These are phyloP conservation scores for Bostrychus sinensis DNA, from an alignment of 2,113 vertebrate genomes.

Conservation along the genomic window DNA sequence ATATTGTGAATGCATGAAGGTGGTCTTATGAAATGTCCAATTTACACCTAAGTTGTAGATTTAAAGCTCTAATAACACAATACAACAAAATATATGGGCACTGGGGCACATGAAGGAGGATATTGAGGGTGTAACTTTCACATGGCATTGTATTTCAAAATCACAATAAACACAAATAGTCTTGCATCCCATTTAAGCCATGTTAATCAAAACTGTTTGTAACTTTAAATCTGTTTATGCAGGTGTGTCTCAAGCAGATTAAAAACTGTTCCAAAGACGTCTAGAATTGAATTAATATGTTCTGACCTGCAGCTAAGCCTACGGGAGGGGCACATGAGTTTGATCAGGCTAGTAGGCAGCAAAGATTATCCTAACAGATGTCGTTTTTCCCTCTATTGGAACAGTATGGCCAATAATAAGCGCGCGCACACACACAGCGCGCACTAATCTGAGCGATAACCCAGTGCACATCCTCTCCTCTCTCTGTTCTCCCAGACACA, in stretches of 20 bases:
- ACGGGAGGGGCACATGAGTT: slow-evolving; percentile 59
- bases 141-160: not conserved
- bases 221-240: not conserved
- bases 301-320: slow-evolving; percentile 54
- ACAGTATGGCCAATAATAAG: slow-evolving; percentile 74
- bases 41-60: not conserved
- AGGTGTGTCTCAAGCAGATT: slow-evolving; percentile 23
- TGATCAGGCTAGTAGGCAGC: slow-evolving; percentile 66
- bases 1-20: no score
- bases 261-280: slow-evolving; percentile 21
- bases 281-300: slow-evolving; percentile 42
- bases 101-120: not conserved
- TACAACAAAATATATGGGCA: not conserved
- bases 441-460: slow-evolving; percentile 57
- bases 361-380: slow-evolving; percentile 76
- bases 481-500: slow-evolving; percentile 43
- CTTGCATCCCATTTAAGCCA: not conserved
- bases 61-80: slow-evolving; percentile 3
- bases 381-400: slow-evolving; percentile 56
- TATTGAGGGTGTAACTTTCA: slow-evolving; percentile 1
- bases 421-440: slow-evolving; percentile 31
- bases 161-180: not conserved
- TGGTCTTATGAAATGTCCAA: slow-evolving; percentile 1
- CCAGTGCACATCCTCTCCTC: slow-evolving; percentile 41
- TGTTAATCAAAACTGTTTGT: slow-evolving; percentile 1